phyloP scores from a whole-genome alignment of 2,888 invertebrate genomes.

The Notodonta ziczac region DNA sequence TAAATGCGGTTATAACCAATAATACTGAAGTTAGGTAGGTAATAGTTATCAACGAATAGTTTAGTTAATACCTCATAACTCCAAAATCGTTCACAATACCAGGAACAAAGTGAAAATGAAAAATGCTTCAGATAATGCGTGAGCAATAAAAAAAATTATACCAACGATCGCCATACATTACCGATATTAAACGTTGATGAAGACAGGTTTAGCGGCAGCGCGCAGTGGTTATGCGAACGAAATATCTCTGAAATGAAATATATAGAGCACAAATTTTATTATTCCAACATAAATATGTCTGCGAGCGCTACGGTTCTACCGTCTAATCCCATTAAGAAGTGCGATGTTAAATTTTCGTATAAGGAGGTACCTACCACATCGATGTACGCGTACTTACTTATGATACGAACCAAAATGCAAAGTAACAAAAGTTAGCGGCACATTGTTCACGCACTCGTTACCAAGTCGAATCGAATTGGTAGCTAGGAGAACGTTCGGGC shows the following conservation, averaged over 20 bases:
- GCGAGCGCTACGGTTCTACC: constrained; percentile 61
- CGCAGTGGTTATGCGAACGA: constrained; percentile 45
- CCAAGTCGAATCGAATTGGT: constrained; percentile 70
- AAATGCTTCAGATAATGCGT: constrained; percentile 39
- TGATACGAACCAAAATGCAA: constrained; percentile 55
- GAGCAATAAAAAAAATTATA: constrained; percentile 51
- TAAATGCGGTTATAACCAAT: neutral
- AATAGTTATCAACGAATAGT: constrained; percentile 5
- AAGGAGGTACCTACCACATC: neutral
- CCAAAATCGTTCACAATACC: constrained; percentile 23
- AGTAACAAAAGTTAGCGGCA: constrained; percentile 64
- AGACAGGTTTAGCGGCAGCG: constrained; percentile 54
- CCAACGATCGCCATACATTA: constrained; percentile 57
- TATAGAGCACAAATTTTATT: constrained; percentile 56
- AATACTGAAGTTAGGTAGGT: neutral
- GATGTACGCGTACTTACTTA: neutral
- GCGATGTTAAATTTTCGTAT: constrained; percentile 50
- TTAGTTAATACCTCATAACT: neutral
- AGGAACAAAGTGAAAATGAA: constrained; percentile 39
- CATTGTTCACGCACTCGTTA: constrained; percentile 72
- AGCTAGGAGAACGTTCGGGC: constrained; percentile 62
- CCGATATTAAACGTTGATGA: constrained; percentile 61
- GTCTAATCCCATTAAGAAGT: constrained; percentile 57
- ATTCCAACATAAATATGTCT: constrained; percentile 61
- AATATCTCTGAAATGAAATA: constrained; percentile 60